Evolutionary conservation across 64 coral and sea anemone species (phyloP).

Genomic region (Acropora yongei): DNA sequence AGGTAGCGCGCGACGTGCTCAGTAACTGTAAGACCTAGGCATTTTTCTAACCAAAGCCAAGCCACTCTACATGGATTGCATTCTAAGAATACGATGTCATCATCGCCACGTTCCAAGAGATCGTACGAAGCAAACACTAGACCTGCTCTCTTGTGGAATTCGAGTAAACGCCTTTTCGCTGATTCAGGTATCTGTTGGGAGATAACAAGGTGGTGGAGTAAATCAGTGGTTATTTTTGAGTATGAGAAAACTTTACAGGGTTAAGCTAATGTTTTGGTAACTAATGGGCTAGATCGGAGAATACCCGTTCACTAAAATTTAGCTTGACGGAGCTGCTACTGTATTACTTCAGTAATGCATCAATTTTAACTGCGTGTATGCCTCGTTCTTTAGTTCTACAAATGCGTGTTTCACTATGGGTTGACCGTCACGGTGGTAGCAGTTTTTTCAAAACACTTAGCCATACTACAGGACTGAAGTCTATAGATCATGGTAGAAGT

Average conservation of each 20-base stretch:
- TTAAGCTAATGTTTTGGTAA: no score
- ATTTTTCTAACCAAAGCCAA: slow-evolving; percentile 32
- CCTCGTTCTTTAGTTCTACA: no score
- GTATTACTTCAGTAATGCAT: no score
- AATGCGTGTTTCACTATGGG: no score
- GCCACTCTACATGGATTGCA: slow-evolving; percentile 29
- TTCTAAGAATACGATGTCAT: slow-evolving; percentile 46
- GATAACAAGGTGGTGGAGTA: background rate
- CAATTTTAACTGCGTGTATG: no score
- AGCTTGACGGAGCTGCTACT: no score
- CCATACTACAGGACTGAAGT: no score
- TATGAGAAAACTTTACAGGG: background rate
- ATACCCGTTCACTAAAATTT: no score
- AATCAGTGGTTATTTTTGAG: background rate
- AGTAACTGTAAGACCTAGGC: background rate
- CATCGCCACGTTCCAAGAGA: slow-evolving; percentile 13
- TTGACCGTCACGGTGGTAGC: no score
- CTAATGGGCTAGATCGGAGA: no score
- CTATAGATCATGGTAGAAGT: no score
- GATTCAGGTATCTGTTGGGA: background rate
- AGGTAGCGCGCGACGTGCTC: background rate
- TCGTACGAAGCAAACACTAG: slow-evolving; percentile 43
- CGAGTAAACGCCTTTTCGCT: background rate
- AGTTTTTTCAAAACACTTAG: no score
- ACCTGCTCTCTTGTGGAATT: slow-evolving; percentile 49